These are phyloP conservation scores for Fregetta grallaria DNA, from an alignment of 2,113 vertebrate genomes.

Conservation along the genomic window DNA sequence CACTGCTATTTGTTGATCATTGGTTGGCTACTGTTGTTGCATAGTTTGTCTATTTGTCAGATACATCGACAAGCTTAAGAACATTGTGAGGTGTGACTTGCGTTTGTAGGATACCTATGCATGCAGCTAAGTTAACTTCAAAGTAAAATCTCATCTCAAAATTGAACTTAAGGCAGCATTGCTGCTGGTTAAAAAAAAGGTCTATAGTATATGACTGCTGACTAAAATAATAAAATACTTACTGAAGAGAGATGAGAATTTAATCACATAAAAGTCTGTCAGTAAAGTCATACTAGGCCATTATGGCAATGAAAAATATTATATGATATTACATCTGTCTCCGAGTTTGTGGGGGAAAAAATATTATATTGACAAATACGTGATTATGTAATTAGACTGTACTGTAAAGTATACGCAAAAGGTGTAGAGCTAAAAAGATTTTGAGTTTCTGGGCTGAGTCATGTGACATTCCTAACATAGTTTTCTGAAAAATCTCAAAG, in stretches of 20 bases:
- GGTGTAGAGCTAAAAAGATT: not conserved
- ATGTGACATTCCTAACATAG: not conserved
- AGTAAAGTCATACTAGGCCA: not conserved
- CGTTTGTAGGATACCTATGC: not conserved
- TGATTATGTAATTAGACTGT: not conserved
- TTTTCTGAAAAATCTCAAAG: not conserved
- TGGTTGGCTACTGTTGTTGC: not conserved
- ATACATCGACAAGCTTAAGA: not conserved
- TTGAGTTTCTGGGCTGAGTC: not conserved
- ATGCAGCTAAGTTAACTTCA: not conserved
- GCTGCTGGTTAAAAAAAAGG: not conserved
- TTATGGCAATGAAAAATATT: conserved; percentile 20
- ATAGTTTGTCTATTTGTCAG: not conserved
- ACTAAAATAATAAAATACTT: conserved; percentile 23
- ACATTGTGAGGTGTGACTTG: not conserved
- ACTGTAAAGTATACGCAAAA: not conserved
- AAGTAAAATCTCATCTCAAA: not conserved
- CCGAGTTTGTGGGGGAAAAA: not conserved
- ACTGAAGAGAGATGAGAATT: not conserved
- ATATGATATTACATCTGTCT: not conserved
- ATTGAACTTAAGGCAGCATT: not conserved
- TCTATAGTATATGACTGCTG: not conserved
- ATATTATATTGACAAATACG: not conserved
- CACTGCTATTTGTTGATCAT: not conserved
- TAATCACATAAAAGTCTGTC: conserved; percentile 11